Evolutionary conservation across 2,113 vertebrate genomes (phyloP), one percentile per base, ranked within the genome.

Genomic region (Thinocorus orbignyianus): DNA sequence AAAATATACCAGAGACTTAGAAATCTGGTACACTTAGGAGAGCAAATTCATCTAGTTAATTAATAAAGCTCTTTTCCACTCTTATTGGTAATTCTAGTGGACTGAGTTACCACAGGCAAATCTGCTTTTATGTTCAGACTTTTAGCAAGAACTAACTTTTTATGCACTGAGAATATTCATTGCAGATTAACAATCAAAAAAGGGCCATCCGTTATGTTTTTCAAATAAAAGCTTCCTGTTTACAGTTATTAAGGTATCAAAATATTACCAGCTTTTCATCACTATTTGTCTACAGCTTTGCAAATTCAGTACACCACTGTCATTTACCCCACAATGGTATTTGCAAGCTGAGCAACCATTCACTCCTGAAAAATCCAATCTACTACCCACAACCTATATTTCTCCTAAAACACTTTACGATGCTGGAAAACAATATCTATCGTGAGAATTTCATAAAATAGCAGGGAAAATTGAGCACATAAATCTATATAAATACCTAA

Each of bases 401-500:
- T 91, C 48, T 64, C 69, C 65, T 72, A 85, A 89, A 93, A 65
- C 17, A 46, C 72, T 77, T 90, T 88, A 82, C 65, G 49, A 80
- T 61, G 82, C 49, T 93, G 62, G 55, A 82, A 92, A 91, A 91
- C 49, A 80, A 85, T 58, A 91, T 91, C 19, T 82, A 73, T 80
- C 17, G 58, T 30, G n/a, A 94, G 49, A 58, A 85, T 70, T 91
- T 86, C 25, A 92, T 87, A 87, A 90, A 95, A 91, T 31, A 92
- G 55, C 44, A 65, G n/a, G 57, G 71, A 39, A 95, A 90, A 85
- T 2, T 54, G 28, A 82, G 49, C 2, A 0, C 44, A 73, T 57
- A 82, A 54, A 82, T 82, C 61, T 66, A 31, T 42, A 79, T 10
- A 87, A 95, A 96, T 65, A 79, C 30, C 23, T 66, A 81, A 42